These are phyloP conservation scores for Chymomyza procnemis DNA, from an alignment of 2,888 invertebrate species.

Conservation along the genomic window DNA sequence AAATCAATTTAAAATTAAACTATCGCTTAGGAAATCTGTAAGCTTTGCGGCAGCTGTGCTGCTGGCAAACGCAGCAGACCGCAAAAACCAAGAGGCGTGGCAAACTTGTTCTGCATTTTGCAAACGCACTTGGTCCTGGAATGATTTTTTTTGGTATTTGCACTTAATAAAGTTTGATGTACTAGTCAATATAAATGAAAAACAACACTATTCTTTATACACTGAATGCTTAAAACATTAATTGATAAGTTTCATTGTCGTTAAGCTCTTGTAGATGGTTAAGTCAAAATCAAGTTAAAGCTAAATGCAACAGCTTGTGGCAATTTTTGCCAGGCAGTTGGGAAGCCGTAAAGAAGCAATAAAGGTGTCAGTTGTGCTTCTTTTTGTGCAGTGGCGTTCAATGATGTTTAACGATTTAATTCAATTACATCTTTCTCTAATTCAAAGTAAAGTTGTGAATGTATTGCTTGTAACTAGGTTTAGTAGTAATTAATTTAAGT, in stretches of 20 bases:
- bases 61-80: conserved; percentile 18
- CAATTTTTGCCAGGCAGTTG: too few species aligned
- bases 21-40: conserved; percentile 15
- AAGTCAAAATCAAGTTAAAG: too few species aligned
- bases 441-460: conserved; percentile 18
- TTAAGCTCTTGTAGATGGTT: too few species aligned
- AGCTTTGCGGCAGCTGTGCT: background rate
- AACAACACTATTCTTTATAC: background rate
- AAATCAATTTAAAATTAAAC: conserved; percentile 40
- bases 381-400: conserved; percentile 19
- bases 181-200: background rate
- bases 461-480: conserved; percentile 10
- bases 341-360: too few species aligned
- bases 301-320: too few species aligned
- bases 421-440: conserved; percentile 50
- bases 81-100: conserved; percentile 17
- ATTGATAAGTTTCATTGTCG: too few species aligned
- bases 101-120: conserved; percentile 34
- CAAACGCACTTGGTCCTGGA: background rate
- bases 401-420: conserved; percentile 35
- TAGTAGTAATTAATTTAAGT: conserved; percentile 55
- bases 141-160: background rate
- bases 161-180: background rate
- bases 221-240: background rate
- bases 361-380: conserved; percentile 6